These are phyloP conservation scores for Bolinopsis microptera DNA, from an alignment of 37 sponge, comb jelly and placozoan species.

Conservation along the genomic window DNA sequence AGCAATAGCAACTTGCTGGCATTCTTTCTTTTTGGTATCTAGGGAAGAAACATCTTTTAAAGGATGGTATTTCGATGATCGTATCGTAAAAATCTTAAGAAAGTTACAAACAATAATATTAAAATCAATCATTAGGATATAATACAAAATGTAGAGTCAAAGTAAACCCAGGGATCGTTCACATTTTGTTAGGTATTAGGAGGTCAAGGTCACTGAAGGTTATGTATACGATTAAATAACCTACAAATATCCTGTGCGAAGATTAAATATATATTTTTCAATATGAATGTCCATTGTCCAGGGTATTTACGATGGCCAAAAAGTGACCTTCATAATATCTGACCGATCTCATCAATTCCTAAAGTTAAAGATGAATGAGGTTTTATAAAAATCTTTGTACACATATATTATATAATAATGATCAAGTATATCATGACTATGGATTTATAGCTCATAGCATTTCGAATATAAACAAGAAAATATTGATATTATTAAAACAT, in stretches of 20 bases:
- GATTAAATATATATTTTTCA: too few species aligned
- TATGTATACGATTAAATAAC: too few species aligned
- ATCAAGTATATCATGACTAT: neutral
- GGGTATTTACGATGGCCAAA: too few species aligned
- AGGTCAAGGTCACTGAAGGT: too few species aligned
- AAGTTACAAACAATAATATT: neutral
- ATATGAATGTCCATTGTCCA: too few species aligned
- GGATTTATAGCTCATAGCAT: neutral
- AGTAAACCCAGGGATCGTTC: neutral
- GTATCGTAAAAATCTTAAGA: neutral
- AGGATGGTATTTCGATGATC: neutral
- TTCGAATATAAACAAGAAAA: neutral
- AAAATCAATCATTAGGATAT: neutral
- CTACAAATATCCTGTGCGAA: too few species aligned
- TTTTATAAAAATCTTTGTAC: neutral
- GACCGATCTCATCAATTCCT: neutral
- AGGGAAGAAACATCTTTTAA: neutral
- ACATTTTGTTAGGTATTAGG: too few species aligned
- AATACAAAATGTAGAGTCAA: neutral
- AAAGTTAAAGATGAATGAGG: neutral
- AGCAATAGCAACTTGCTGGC: too few species aligned
- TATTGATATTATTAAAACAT: neutral
- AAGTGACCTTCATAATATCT: too few species aligned
- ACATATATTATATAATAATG: neutral
- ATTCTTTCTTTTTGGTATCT: too few species aligned